phyloP scores from a whole-genome alignment of 2,113 vertebrate genomes.

The Mus spicilegus region DNA sequence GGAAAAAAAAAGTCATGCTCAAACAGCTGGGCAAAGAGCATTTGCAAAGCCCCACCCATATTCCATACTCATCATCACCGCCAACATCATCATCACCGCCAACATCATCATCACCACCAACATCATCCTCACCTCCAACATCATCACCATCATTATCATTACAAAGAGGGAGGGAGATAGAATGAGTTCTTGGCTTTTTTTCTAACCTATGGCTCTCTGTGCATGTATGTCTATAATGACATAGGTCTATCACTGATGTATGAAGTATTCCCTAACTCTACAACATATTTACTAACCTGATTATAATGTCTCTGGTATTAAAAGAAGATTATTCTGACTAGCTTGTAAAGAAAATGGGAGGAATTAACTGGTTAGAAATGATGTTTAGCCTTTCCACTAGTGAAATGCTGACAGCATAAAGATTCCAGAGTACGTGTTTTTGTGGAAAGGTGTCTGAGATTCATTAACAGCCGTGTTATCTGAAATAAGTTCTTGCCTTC shows the following conservation, averaged over 20 bases:
- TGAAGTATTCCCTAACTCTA: neutral
- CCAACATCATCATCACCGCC: rapidly evolving
- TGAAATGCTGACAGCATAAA: neutral
- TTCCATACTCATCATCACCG: too few relatives aligned
- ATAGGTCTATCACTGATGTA: neutral
- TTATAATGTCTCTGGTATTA: neutral
- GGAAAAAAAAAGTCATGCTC: neutral
- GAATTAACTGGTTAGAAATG: neutral
- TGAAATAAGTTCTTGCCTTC: neutral
- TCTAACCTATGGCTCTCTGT: neutral
- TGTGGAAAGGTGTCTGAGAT: neutral
- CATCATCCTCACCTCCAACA: too few relatives aligned
- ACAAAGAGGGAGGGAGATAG: neutral
- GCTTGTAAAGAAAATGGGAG: neutral
- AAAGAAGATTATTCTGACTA: neutral
- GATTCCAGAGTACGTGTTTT: neutral
- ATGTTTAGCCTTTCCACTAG: neutral
- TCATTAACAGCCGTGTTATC: neutral
- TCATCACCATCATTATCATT: neutral
- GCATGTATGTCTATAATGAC: neutral
- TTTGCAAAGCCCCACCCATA: neutral
- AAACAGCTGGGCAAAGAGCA: neutral
- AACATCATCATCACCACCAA: too few relatives aligned
- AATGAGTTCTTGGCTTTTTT: neutral
- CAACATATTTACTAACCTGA: neutral